A percentile compares a stretch with the other conserved stretches of the same genome.
phyloP scores from a whole-genome alignment of 2,888 invertebrate genomes.

The Megaustenia siamemsis region DNA sequence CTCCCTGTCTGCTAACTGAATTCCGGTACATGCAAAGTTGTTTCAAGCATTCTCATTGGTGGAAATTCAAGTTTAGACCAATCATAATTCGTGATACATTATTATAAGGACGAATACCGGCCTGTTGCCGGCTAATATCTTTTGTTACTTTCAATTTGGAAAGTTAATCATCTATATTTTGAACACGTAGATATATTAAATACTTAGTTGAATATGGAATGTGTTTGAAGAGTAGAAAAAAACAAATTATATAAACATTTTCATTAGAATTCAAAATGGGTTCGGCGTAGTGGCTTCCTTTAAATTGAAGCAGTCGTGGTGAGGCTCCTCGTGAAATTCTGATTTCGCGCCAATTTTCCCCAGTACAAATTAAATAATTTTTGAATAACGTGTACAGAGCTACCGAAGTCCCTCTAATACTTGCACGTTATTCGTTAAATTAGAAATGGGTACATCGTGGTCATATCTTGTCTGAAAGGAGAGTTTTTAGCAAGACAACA shows the following conservation, averaged over 20 bases:
- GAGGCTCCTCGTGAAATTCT: neutral
- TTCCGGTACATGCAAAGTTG: slow-evolving; percentile 47
- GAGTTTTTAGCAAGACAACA: too few species aligned
- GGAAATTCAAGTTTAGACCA: slow-evolving; percentile 2
- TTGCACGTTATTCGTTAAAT: too few species aligned
- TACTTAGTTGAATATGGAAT: neutral
- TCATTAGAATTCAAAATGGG: neutral
- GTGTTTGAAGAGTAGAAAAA: neutral
- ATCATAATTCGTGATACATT: slow-evolving; percentile 37
- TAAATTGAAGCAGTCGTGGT: neutral
- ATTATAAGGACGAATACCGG: neutral
- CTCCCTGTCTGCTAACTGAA: slow-evolving; percentile 46
- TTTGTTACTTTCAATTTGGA: neutral
- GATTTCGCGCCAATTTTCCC: neutral
- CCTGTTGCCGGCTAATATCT: slow-evolving; percentile 47
- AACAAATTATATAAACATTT: neutral
- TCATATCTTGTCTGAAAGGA: too few species aligned
- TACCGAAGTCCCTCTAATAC: too few species aligned
- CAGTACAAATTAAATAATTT: too few species aligned
- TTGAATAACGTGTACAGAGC: too few species aligned
- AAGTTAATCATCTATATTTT: neutral
- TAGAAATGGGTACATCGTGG: too few species aligned
- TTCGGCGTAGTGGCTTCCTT: neutral
- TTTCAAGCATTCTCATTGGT: slow-evolving; percentile 14
- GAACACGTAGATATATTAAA: neutral